These are phyloP conservation scores for Semaprochilodus insignis DNA, from an alignment of 2,797 vertebrate genomes.

Conservation along the genomic window DNA sequence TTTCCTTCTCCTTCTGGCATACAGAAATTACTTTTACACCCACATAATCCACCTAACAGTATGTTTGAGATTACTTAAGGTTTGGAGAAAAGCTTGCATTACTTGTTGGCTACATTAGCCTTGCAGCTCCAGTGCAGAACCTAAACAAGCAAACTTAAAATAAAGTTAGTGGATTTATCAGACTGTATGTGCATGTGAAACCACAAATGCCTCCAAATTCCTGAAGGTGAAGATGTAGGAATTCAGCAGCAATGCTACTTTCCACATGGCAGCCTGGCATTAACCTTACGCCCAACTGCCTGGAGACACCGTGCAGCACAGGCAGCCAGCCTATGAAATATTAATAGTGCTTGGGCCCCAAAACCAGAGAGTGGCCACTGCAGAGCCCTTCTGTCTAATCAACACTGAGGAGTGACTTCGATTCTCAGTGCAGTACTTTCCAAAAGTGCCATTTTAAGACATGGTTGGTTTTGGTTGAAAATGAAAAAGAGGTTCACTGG, in stretches of 20 bases:
- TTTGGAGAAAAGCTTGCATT: not conserved
- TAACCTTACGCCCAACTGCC: conserved; percentile 34
- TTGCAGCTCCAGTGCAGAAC: too few relatives aligned
- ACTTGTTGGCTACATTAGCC: not conserved
- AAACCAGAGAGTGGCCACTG: conserved; percentile 31
- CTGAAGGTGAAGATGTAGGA: not conserved
- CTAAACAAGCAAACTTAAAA: not conserved
- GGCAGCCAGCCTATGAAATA: conserved; percentile 62
- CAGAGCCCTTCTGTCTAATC: conserved; percentile 13
- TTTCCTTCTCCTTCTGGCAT: too few relatives aligned
- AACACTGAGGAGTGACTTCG: not conserved
- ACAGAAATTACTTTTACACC: too few relatives aligned
- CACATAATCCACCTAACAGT: too few relatives aligned
- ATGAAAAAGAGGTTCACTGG: not conserved
- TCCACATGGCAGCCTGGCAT: conserved; percentile 20
- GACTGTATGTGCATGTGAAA: not conserved
- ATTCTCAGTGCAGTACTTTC: conserved; percentile 2
- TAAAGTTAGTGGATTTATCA: too few relatives aligned
- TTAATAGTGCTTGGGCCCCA: conserved; percentile 50
- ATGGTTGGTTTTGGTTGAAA: not conserved
- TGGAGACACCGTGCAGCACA: conserved; percentile 56
- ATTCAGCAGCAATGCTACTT: not conserved
- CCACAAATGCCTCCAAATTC: not conserved
- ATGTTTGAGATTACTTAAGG: not conserved
- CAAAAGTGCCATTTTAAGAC: conserved; percentile 2